Evolutionary conservation across 2,888 invertebrate genomes (phyloP).

Genomic region (Euphydryas editha): DNA sequence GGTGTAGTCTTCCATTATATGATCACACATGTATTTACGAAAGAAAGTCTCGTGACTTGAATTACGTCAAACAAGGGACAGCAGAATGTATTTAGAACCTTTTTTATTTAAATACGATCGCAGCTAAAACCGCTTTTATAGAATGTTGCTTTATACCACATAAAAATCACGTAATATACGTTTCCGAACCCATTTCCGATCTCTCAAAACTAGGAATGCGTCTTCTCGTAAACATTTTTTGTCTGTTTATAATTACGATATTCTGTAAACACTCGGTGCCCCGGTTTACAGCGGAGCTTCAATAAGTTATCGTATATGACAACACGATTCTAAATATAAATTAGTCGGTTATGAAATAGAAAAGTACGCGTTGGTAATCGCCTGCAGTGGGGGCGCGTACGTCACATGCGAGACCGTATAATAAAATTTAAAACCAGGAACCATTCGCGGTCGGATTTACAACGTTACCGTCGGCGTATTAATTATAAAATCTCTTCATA

Average conservation of each 20-base stretch:
- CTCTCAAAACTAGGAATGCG: slow-evolving; percentile 24
- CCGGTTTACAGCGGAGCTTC: slow-evolving; percentile 30
- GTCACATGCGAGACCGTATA: slow-evolving; percentile 40
- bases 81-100: not conserved
- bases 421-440: slow-evolving; percentile 54
- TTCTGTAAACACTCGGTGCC: slow-evolving; percentile 39
- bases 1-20: too few relatives aligned
- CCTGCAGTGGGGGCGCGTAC: slow-evolving; percentile 28
- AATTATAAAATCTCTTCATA: slow-evolving; percentile 70
- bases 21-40: not conserved
- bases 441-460: slow-evolving; percentile 66
- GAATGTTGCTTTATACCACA: not conserved
- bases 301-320: slow-evolving; percentile 39
- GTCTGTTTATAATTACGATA: slow-evolving; percentile 38
- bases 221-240: slow-evolving; percentile 35
- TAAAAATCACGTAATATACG: not conserved
- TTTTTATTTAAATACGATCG: not conserved
- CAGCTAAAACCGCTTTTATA: not conserved
- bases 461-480: slow-evolving; percentile 58
- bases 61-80: not conserved
- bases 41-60: not conserved
- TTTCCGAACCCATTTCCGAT: not conserved
- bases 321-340: slow-evolving; percentile 35
- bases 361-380: slow-evolving; percentile 21
- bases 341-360: slow-evolving; percentile 31